Conservation (phyloP, 2,113 vertebrate species). For the Copsychus sechellarum region DNA sequence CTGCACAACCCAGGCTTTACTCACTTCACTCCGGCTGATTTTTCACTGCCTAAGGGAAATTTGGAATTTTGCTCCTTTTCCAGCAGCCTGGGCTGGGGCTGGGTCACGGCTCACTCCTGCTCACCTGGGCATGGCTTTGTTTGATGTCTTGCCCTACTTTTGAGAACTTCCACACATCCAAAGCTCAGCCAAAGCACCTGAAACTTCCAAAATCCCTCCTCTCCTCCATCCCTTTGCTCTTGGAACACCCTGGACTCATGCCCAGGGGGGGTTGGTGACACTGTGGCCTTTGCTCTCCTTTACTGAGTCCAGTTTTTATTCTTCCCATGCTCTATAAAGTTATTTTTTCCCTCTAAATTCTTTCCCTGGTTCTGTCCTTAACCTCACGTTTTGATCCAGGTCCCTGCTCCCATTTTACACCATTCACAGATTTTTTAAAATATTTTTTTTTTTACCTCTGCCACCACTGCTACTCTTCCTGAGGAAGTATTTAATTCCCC, state of each 20-base stretch:
- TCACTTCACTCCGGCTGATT: not conserved
- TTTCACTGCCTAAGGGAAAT: not conserved
- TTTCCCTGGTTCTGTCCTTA: not conserved
- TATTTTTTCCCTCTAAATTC: not conserved
- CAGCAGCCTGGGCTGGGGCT: rapidly evolving
- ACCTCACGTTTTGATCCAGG: not conserved
- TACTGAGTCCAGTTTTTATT: not conserved
- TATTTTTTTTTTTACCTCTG: not conserved
- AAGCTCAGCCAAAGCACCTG: not conserved
- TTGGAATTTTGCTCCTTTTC: not conserved
- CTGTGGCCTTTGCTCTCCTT: not conserved
- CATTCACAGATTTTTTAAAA: not conserved
- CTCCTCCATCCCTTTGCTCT: not conserved
- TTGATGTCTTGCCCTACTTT: not conserved
- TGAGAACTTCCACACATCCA: not conserved
- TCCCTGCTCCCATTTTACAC: not conserved
- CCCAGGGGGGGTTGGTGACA: not conserved
- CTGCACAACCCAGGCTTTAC: rapidly evolving
- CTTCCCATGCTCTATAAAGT: not conserved
- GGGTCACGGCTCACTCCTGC: rapidly evolving
- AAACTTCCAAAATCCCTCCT: rapidly evolving
- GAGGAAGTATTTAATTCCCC: not conserved
- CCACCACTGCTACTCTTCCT: not conserved
- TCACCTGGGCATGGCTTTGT: not conserved
- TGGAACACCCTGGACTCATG: not conserved